phyloP scores from a whole-genome alignment of 2,797 vertebrate species.

The Acridotheres tristis region DNA sequence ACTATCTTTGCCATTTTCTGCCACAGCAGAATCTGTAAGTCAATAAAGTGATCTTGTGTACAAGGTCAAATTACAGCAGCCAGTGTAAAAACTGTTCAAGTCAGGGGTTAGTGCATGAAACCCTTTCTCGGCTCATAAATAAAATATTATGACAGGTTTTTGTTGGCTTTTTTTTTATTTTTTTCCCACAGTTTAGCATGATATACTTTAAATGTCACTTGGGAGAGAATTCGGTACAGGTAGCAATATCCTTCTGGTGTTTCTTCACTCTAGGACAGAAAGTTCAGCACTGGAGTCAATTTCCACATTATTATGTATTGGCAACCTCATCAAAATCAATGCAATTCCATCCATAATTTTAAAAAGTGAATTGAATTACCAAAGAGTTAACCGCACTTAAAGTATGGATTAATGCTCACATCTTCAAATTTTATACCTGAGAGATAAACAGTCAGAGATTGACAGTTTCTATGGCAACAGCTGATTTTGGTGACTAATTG shows the following conservation, averaged over 20 bases:
- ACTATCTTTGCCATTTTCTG: not conserved
- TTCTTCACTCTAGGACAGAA: not conserved
- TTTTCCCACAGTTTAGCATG: not conserved
- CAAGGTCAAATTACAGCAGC: not conserved
- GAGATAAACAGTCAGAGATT: not conserved
- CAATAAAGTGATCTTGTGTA: not conserved
- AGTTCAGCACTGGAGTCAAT: not conserved
- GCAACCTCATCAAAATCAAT: not conserved
- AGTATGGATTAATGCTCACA: not conserved
- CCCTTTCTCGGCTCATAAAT: not conserved
- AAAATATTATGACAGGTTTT: not conserved
- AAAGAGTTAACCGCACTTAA: not conserved
- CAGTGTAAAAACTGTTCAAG: not conserved
- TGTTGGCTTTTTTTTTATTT: no score
- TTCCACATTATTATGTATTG: not conserved
- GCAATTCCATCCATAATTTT: constrained; percentile 5
- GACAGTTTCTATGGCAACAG: not conserved
- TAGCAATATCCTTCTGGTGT: not conserved
- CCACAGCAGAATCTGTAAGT: not conserved
- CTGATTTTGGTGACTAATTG: not conserved
- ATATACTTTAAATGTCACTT: constrained; percentile 8
- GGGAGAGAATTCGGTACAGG: not conserved
- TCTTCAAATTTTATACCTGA: not conserved
- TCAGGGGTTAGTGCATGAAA: not conserved
- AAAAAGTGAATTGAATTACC: not conserved